phyloP scores from a whole-genome alignment of 2,888 invertebrate genomes.

The Hirudinaria manillensis region DNA sequence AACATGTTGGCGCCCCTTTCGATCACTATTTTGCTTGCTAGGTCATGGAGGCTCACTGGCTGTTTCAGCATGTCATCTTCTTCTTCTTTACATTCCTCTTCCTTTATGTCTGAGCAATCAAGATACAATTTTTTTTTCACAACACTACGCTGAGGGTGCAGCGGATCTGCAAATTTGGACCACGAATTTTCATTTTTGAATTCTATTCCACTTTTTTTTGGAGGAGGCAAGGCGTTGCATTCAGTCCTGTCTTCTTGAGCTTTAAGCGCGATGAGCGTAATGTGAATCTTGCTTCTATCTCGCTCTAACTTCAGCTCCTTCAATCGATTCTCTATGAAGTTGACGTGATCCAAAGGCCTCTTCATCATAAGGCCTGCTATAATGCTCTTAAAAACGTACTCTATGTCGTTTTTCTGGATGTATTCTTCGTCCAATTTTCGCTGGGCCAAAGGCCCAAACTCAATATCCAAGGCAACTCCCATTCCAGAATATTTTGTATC shows the following conservation, averaged over 20 bases:
- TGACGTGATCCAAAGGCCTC: neutral
- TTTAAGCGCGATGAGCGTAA: neutral
- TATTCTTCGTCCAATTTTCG: conserved; percentile 5
- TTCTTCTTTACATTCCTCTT: neutral
- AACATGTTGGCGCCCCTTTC: neutral
- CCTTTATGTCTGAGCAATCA: conserved; percentile 7
- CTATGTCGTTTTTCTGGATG: conserved; percentile 5
- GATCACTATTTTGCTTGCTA: neutral
- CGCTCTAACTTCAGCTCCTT: neutral
- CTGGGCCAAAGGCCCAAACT: neutral
- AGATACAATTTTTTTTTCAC: conserved; percentile 8
- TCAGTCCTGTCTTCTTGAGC: neutral
- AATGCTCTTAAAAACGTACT: conserved; percentile 7
- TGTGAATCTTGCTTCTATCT: neutral
- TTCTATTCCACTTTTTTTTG: neutral
- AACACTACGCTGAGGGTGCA: conserved; percentile 7
- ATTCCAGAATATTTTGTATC: neutral
- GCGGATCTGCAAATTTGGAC: neutral
- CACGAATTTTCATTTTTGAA: neutral
- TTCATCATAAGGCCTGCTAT: neutral
- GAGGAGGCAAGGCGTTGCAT: neutral
- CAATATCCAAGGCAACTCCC: neutral
- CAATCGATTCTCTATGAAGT: neutral
- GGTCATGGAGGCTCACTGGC: neutral
- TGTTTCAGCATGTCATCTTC: neutral